Percentiles rank a stretch among this genome's conserved stretches.
Conservation (phyloP, 2,797 vertebrate genomes). For the Fringilla coelebs region DNA sequence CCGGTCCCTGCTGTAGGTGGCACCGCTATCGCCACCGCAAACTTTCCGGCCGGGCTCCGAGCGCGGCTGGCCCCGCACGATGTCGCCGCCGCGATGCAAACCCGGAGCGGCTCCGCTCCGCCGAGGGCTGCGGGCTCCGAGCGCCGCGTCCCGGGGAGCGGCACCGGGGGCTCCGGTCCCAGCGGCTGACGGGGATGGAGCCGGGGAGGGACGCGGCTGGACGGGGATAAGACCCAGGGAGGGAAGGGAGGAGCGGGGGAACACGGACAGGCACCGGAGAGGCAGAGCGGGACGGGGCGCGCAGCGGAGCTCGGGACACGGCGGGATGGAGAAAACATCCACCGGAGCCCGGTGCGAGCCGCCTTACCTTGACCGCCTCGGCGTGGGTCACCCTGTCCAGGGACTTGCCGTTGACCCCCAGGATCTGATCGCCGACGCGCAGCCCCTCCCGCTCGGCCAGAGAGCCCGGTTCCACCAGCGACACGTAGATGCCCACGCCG, state of each 20-base stretch:
- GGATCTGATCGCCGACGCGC: conserved; percentile 92
- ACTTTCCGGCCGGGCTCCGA: not conserved
- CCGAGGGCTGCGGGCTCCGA: not conserved
- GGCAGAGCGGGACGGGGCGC: not conserved
- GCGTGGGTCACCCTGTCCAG: conserved; percentile 90
- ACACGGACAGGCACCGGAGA: too few species aligned
- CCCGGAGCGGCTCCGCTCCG: not conserved
- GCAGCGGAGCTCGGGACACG: too few species aligned
- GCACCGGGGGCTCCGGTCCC: not conserved
- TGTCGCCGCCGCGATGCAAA: not conserved
- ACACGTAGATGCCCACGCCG: conserved; percentile 96
- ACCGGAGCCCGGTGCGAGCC: not conserved
- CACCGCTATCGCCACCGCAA: not conserved
- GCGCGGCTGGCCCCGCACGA: not conserved
- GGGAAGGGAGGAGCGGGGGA: too few species aligned
- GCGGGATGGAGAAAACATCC: not conserved
- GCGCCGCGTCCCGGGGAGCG: not conserved
- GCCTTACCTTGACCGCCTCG: conserved; percentile 91
- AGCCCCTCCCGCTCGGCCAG: conserved; percentile 93
- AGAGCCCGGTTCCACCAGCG: conserved; percentile 93
- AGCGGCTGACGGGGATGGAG: not conserved
- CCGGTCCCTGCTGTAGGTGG: accelerated
- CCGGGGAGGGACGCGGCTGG: too few species aligned
- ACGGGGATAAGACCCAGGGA: too few species aligned
- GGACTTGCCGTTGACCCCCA: conserved; percentile 92